Base-by-base conservation (phyloP, 1,140 invertebrate species). In the Habropoda laboriosa region DNA sequence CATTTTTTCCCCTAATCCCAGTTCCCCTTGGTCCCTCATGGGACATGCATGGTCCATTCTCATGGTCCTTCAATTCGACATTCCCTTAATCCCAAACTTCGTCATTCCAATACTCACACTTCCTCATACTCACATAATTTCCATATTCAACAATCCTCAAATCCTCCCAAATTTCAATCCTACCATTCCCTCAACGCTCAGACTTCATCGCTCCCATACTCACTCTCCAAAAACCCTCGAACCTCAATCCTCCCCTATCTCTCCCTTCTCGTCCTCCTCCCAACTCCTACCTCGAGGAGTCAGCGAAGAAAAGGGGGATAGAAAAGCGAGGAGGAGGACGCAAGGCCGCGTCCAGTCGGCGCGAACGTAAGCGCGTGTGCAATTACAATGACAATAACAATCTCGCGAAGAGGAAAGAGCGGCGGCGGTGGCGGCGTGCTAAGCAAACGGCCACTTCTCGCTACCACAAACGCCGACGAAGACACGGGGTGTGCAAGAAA, bases 311-410 rank as follows among this genome's bases (percentile, higher is more conserved):
- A 21, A 75, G 42, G n/a, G n/a, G n/a, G 24, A 74, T 35, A 60
- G 42, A 24, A 35, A 18, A 30, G 3, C 7, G 10, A 6, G 32
- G n/a, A 18, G 32, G 30, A 67, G 32, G 32, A 55, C 4, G 21
- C 57, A 64, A 68, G 57, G 74, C 53, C 73, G 67, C 38, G 60
- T 51, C 38, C 21, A 81, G 68, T 64, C 64, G 60, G 35, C 51
- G 57, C 51, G 32, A 61, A 47, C 4, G n/a, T 35, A 35, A 21
- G 27, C 3, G 1, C 61, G 35, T 13, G 18, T 0, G 74, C 42
- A 30, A 77, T 77, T 60, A 70, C 32, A 70, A 70, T 70, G 66
- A 71, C 66, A 58, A 70, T 38, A 77, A 71, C 24, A 66, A 45
- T 21, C 24, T 13, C 8, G 16, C n/a, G 12, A 55, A 13, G 18